Conservation (phyloP, 2,797 vertebrate genomes). For the Hephaestus fuliginosus region DNA sequence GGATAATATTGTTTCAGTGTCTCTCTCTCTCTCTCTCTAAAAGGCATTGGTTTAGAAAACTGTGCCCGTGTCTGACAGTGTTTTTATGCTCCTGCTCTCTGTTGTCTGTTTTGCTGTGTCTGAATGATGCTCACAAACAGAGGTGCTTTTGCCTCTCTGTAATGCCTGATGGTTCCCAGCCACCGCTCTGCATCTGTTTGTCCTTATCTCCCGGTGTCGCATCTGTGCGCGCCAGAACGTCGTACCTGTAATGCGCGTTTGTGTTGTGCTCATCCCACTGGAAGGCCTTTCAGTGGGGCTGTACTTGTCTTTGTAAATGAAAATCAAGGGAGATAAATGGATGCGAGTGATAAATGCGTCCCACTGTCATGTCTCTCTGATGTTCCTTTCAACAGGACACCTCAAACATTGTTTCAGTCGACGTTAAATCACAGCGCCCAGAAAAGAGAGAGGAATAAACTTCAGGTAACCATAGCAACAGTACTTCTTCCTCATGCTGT, state of each 20-base stretch:
- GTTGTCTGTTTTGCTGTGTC: conserved; percentile 5
- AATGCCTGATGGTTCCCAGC: conserved; percentile 11
- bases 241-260: not conserved
- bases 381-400: conserved; percentile 12
- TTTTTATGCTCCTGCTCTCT: not conserved
- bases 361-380: not conserved
- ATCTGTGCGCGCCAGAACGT: not conserved
- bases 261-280: conserved; percentile 1
- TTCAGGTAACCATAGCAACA: not conserved
- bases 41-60: conserved; percentile 18
- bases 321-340: conserved; percentile 18
- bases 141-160: not conserved
- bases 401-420: conserved; percentile 1
- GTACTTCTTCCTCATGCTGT: not conserved
- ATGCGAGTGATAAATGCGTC: not conserved
- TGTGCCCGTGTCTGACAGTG: not conserved
- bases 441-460: not conserved
- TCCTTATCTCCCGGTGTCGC: not conserved
- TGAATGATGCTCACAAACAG: not conserved
- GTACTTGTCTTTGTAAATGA: conserved; percentile 35
- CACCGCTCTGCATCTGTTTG: conserved; percentile 9
- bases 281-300: not conserved
- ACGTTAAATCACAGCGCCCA: not conserved
- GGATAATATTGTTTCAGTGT: conserved; percentile 21
- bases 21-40: not conserved